phyloP scores from a whole-genome alignment of 2,797 vertebrate genomes.

The Gymnothorax javanicus region DNA sequence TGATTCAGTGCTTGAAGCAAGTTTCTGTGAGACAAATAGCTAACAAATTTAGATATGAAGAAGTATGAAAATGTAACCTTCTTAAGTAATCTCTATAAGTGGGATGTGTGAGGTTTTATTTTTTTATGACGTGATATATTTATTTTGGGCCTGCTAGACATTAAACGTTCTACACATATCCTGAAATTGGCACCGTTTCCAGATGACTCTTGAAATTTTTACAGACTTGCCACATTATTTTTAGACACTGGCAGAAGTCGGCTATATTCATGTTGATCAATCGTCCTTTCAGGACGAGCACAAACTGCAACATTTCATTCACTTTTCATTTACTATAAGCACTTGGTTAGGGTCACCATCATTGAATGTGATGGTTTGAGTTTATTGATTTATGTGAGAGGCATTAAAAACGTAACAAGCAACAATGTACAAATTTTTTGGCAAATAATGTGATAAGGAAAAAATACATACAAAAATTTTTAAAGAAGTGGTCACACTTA shows the following conservation, averaged over 20 bases:
- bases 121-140: background rate
- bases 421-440: too few relatives aligned
- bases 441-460: too few relatives aligned
- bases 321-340: background rate
- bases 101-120: background rate
- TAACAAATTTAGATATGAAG: background rate
- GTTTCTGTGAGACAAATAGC: conserved; percentile 1
- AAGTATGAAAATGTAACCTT: background rate
- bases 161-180: background rate
- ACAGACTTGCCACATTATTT: background rate
- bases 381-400: background rate
- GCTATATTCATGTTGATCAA: background rate
- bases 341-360: background rate
- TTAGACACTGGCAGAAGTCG: background rate
- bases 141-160: background rate
- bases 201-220: conserved; percentile 7
- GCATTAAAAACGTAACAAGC: too few relatives aligned
- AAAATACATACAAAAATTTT: too few relatives aligned
- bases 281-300: background rate
- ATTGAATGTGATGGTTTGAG: background rate
- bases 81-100: background rate
- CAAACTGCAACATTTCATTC: background rate
- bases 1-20: background rate
- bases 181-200: background rate
- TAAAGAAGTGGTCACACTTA: too few relatives aligned